phyloP scores from a whole-genome alignment of 2,888 invertebrate genomes.

The Chalcosyrphus nemorum region DNA sequence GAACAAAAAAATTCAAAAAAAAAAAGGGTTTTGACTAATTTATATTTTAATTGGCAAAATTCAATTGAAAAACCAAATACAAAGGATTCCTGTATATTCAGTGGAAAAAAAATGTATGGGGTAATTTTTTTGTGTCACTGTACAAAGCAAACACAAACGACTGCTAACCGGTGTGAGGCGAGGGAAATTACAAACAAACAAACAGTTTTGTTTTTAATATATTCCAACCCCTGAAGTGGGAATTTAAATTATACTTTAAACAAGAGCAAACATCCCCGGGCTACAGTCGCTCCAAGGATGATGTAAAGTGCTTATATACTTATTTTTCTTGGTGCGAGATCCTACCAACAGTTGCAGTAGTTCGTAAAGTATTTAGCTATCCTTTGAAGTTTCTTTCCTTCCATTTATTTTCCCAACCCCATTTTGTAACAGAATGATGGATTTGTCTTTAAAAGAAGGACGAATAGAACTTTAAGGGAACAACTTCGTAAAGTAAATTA shows the following conservation, averaged over 20 bases:
- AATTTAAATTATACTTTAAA: conserved; percentile 1
- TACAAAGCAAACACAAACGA: background rate
- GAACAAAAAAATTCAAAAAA: background rate
- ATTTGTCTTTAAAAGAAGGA: conserved; percentile 5
- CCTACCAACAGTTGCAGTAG: conserved; percentile 20
- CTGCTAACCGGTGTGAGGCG: background rate
- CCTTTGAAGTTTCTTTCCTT: conserved; percentile 7
- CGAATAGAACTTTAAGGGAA: background rate
- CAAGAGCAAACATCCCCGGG: background rate
- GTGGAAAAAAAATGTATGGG: background rate
- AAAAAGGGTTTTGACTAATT: background rate
- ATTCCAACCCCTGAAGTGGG: background rate
- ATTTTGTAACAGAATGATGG: background rate
- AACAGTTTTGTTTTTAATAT: conserved; percentile 2
- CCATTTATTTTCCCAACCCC: background rate
- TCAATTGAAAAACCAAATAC: background rate
- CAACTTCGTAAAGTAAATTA: conserved; percentile 6
- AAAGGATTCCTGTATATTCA: background rate
- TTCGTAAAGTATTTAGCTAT: conserved; percentile 36
- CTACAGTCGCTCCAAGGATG: background rate
- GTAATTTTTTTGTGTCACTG: background rate
- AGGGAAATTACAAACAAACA: conserved; percentile 12
- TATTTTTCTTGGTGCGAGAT: background rate
- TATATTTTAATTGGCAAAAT: background rate
- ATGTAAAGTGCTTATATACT: background rate